Percentiles rank a stretch among this genome's conserved stretches.
phyloP scores from a whole-genome alignment of 2,888 invertebrate species.

The Phragmatobia fuliginosa region DNA sequence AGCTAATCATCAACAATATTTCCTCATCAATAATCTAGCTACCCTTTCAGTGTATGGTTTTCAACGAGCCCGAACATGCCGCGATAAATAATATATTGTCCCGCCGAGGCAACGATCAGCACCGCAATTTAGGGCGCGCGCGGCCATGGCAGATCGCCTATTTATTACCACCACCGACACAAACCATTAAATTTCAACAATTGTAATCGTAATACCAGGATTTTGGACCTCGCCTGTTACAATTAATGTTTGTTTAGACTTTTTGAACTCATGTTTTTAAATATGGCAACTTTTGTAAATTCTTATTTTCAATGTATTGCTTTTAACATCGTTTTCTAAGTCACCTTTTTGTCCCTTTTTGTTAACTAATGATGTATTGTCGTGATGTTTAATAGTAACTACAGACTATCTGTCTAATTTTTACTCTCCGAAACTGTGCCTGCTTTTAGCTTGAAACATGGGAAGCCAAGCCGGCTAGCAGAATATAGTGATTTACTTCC shows the following conservation, averaged over 20 bases:
- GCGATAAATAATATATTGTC: constrained; percentile 1
- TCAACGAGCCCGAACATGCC: not conserved
- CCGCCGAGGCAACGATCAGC: not conserved
- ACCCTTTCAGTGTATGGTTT: not conserved
- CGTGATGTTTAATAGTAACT: too few relatives aligned
- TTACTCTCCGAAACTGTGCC: not conserved
- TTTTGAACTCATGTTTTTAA: not conserved
- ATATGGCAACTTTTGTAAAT: not conserved
- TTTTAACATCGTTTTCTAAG: not conserved
- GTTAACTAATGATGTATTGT: not conserved
- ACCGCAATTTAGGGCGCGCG: not conserved
- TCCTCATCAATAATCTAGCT: not conserved
- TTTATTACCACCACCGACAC: constrained; percentile 1
- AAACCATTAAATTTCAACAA: not conserved
- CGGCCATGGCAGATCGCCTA: not conserved
- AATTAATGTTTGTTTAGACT: not conserved
- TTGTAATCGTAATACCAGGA: not conserved
- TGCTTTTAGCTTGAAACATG: not conserved
- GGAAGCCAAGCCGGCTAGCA: not conserved
- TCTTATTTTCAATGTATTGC: not conserved
- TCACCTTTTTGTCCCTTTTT: not conserved
- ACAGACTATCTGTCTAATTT: not conserved
- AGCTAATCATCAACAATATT: not conserved
- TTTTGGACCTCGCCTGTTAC: not conserved
- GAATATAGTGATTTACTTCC: not conserved